Evolutionary conservation across 2,797 vertebrate genomes (phyloP), one percentile per base, ranked within the genome.

Genomic region (Nasua narica): DNA sequence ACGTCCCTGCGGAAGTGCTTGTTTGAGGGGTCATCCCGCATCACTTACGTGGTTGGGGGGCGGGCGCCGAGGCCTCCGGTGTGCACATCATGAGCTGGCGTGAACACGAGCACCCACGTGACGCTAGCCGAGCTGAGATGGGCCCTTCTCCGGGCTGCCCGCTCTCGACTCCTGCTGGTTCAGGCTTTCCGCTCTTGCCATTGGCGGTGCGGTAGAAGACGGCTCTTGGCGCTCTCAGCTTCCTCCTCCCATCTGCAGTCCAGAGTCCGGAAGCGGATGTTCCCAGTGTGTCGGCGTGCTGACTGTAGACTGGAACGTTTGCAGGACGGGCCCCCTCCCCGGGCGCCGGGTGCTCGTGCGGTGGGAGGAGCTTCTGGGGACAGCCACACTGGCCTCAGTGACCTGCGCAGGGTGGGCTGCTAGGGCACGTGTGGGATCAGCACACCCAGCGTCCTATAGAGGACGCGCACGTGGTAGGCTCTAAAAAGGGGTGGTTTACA

Each of bases 361-460:
- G 54, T 18, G 1, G 67, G 35, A 82, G 79, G 21, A 25, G 32
- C 0, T 32, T 1, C 48, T 1, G 3, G 43, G 50, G 46, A 79
- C 76, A n/a, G 83, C 32, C 29, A 9, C 1, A 1, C 5, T 2
- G 0, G 50, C n/a, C 72, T 58, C 32, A 18, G 0, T n/a, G 58
- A n/a, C n/a, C 48, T 46, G 4, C 1, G 0, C 2, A 23, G 78
- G 40, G 62, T 14, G 15, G 32, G 32, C 62, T 65, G 29, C 62
- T 65, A 3, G 15, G 6, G 29, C 62, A 16, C 1, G 15, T 65
- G 32, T n/a, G 32, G 62, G 62, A n/a, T 65, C 29, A 32, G 62
- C 62, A 1, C 15, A 8, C 32, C 62, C 62, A 16, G 32, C 15
- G 1, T 65, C 15, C 62, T n/a, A 40, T 37, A 60, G 4, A 60